Evolutionary conservation across 2,113 vertebrate species (phyloP).

Genomic region (Vimba vimba): DNA sequence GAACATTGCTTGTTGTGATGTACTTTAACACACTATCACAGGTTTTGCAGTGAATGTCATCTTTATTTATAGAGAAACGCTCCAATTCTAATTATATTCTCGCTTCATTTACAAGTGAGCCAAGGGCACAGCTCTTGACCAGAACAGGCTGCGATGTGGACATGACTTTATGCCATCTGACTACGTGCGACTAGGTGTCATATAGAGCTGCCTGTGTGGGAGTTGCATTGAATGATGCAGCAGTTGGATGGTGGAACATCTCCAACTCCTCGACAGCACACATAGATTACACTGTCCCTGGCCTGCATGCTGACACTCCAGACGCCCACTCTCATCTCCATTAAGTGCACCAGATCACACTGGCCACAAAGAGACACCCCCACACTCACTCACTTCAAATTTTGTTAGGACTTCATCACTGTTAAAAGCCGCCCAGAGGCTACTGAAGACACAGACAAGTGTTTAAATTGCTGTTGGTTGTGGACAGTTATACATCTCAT

Average conservation of each 20-base stretch:
- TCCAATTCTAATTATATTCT: background rate
- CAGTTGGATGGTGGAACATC: conserved; percentile 30
- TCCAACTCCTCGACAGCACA: conserved; percentile 19
- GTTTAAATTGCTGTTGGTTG: background rate
- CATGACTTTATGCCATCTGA: background rate
- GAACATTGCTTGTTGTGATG: background rate
- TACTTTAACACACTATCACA: background rate
- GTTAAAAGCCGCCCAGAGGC: conserved; percentile 27
- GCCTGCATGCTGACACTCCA: conserved; percentile 21
- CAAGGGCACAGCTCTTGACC: background rate
- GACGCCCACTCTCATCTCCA: conserved; percentile 44
- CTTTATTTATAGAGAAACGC: conserved; percentile 9
- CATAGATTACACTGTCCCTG: conserved; percentile 11
- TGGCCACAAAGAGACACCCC: conserved; percentile 29
- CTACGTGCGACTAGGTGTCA: background rate
- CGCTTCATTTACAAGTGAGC: background rate
- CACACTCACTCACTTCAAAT: conserved; percentile 35
- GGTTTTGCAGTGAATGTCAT: background rate
- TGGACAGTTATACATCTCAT: conserved; percentile 25
- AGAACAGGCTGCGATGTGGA: background rate
- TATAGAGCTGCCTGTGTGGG: background rate
- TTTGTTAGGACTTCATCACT: conserved; percentile 13
- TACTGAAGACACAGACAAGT: conserved; percentile 17
- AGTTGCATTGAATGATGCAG: conserved; percentile 29
- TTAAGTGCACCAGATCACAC: conserved; percentile 35